Conservation (phyloP, 2,888 invertebrate genomes). For the Eustalomyia histrio region DNA sequence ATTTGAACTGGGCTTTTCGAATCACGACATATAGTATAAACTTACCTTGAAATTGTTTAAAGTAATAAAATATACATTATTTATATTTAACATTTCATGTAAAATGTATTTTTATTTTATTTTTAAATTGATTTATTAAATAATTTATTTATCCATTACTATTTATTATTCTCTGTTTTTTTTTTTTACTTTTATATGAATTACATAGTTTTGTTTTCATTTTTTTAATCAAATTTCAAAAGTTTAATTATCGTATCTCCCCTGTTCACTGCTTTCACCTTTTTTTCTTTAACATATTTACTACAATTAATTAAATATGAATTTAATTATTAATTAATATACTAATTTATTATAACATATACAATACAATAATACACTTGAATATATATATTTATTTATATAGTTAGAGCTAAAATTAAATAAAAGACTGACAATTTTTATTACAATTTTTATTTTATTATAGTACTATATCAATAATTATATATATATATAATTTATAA, state of each 20-base stretch:
- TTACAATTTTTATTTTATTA: neutral
- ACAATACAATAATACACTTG: slow-evolving; percentile 40
- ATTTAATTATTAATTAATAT: slow-evolving; percentile 47
- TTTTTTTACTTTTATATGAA: slow-evolving; percentile 28
- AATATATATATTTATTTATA: neutral
- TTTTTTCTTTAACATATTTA: slow-evolving; percentile 8
- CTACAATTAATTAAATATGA: slow-evolving; percentile 49
- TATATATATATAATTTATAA: neutral
- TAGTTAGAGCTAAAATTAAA: slow-evolving; percentile 2
- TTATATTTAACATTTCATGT: slow-evolving; percentile 65
- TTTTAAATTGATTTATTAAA: slow-evolving; percentile 53
- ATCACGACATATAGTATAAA: too few relatives aligned
- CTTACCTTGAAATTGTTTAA: neutral
- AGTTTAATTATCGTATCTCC: neutral
- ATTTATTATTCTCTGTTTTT: slow-evolving; percentile 28
- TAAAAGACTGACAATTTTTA: neutral
- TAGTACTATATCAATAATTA: neutral
- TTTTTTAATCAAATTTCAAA: neutral
- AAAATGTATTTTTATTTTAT: slow-evolving; percentile 57
- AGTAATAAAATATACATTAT: neutral
- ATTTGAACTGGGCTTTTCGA: too few relatives aligned
- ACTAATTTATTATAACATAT: slow-evolving; percentile 42
- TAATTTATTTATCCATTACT: slow-evolving; percentile 53
- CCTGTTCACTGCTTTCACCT: neutral
- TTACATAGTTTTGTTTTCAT: slow-evolving; percentile 15